Percentiles rank a stretch among this genome's conserved stretches.
Conservation (phyloP, 2,797 vertebrate genomes). For the Staurois parvus region DNA sequence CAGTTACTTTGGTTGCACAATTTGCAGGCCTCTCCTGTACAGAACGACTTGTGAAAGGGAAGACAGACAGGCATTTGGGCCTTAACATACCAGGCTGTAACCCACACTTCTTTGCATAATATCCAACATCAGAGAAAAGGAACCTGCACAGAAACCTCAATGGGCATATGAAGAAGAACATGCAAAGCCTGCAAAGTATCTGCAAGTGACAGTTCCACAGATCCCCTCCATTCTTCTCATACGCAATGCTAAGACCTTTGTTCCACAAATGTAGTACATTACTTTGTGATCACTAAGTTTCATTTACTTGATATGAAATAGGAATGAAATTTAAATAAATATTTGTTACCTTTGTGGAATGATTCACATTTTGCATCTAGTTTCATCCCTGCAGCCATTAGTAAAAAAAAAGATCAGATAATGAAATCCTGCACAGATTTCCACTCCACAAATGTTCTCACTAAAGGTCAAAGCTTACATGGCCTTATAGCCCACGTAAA, state of each 20-base stretch:
- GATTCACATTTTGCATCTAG: too few species aligned
- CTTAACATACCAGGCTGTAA: constrained; percentile 54
- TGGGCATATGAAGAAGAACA: constrained; percentile 31
- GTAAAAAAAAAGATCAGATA: too few species aligned
- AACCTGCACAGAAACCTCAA: background rate
- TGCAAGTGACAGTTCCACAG: background rate
- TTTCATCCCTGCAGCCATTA: too few species aligned
- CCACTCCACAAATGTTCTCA: too few species aligned
- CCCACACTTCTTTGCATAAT: constrained; percentile 14
- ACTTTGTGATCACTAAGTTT: background rate
- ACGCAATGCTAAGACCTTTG: background rate
- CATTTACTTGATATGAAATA: too few species aligned
- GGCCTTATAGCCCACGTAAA: background rate
- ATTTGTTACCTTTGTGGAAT: too few species aligned
- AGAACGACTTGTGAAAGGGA: constrained; percentile 41
- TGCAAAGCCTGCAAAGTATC: constrained; percentile 26
- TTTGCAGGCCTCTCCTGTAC: constrained; percentile 59
- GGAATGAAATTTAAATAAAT: too few species aligned
- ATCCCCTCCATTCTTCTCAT: background rate
- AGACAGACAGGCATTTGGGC: constrained; percentile 23
- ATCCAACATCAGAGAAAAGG: constrained; percentile 14
- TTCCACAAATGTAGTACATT: background rate
- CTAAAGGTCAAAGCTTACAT: too few species aligned
- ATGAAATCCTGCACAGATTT: too few species aligned
- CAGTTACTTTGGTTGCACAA: constrained; percentile 61